Evolutionary conservation across 2,113 vertebrate species (phyloP), one percentile per base, ranked within the genome.

Genomic region (Leucopsar rothschildi): DNA sequence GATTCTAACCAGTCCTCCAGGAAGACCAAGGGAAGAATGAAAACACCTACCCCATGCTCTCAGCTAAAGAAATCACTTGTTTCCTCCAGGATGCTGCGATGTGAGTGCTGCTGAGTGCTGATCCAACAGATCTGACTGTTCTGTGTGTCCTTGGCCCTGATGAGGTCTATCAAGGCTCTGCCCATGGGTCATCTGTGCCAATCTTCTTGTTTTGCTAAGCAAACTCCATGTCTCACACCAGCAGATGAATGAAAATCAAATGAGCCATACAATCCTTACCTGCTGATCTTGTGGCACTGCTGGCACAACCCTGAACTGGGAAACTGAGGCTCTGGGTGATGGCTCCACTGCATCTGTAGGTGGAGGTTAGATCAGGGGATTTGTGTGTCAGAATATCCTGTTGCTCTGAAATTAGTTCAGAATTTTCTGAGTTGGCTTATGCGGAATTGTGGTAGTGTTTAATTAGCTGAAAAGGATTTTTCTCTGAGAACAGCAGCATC

Each of bases 281-380:
- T 59, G 65, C 33, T 40, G 31, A 65, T 76, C 39, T 50, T 33
- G 17, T 61, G 20, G 16, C 2, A 5, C 27, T 56, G 24, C 23
- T 81, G 64, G 15, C 2, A 6, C 64, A 93, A 52, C 22, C 11
- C 25, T 37, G 31, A 50, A 25, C 16, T 37, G 60, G 60, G 60
- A 89, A 94, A 72, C 72, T 31, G 52, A 92, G 77, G 40, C 33
- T 79, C 61, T 82, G 66, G 31, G 35, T 28, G 42, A 22, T 2
- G 9, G 28, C 28, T 63, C 16, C 0, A 0, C 76, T 33, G 45
- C 2, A 2, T n/a, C 27, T 0, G 0, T 33, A 21, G 39, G 3
- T 22, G 66, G 69, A 40, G 3, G 17, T 39, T 42, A 56, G 28
- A 10, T 49, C 20, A 44, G 49, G 40, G 20, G 33, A 39, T 59